These are phyloP conservation scores for Chionis minor DNA, from an alignment of 2,113 vertebrate species.

Conservation along the genomic window DNA sequence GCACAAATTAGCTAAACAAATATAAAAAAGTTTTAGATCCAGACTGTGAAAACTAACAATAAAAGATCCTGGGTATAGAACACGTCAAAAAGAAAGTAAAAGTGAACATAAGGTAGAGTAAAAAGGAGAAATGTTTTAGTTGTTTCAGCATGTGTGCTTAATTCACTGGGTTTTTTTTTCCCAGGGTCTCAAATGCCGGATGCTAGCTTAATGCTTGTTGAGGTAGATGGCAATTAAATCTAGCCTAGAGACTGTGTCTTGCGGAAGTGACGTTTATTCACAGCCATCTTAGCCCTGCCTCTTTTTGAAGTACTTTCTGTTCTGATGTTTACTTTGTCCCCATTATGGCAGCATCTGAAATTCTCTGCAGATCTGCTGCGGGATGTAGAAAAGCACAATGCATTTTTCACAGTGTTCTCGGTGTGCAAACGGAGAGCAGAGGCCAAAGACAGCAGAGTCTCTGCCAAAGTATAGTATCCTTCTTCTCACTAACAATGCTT, in stretches of 20 bases:
- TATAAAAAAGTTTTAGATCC: neutral
- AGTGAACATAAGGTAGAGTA: neutral
- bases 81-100: neutral
- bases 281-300: neutral
- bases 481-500: neutral
- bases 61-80: neutral
- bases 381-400: neutral
- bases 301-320: neutral
- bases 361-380: neutral
- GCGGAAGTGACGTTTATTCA: neutral
- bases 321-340: neutral
- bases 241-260: neutral
- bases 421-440: neutral
- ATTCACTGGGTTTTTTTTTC: neutral
- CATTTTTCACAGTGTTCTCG: accelerated
- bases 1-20: neutral
- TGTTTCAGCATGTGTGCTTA: neutral
- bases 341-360: neutral
- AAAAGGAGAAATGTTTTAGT: neutral
- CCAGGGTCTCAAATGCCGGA: neutral
- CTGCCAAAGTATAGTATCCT: neutral
- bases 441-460: neutral
- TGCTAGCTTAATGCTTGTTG: neutral
- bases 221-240: neutral
- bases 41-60: neutral